Evolutionary conservation across 2,797 vertebrate species (phyloP).

Genomic region (Hippopotamyrus pictus): DNA sequence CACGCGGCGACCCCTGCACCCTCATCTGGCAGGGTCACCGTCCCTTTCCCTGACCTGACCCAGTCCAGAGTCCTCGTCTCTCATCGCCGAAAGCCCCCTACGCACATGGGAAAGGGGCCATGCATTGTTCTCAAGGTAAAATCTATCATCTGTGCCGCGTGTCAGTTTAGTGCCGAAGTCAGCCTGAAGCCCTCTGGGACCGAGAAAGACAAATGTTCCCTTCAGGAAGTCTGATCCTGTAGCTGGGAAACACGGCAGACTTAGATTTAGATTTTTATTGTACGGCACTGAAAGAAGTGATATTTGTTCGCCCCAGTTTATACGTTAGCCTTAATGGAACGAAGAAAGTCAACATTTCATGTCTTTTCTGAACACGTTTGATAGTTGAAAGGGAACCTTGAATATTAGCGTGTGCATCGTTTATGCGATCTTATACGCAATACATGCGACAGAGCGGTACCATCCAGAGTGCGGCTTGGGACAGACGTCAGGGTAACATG

Average conservation of each 20-base stretch:
- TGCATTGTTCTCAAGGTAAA: slow-evolving; percentile 16
- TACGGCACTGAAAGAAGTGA: slow-evolving; percentile 6
- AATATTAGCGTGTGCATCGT: not conserved
- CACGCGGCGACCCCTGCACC: not conserved
- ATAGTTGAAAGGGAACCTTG: not conserved
- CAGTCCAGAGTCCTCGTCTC: not conserved
- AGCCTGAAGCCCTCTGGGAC: slow-evolving; percentile 17
- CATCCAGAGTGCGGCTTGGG: not conserved
- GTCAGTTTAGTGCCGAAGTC: slow-evolving; percentile 19
- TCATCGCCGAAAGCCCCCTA: not conserved
- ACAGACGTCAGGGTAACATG: not conserved
- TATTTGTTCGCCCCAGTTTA: not conserved
- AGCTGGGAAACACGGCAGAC: slow-evolving; percentile 9
- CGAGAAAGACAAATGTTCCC: slow-evolving; percentile 17
- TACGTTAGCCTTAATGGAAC: not conserved
- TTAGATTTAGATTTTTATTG: slow-evolving; percentile 12
- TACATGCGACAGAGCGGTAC: not conserved
- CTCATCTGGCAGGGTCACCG: slow-evolving; percentile 7
- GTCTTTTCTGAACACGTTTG: not conserved
- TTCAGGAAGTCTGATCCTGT: slow-evolving; percentile 15
- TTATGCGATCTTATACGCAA: not conserved
- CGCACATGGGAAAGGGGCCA: not conserved
- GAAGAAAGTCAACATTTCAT: not conserved
- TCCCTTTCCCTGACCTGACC: slow-evolving; percentile 5
- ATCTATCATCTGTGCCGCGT: slow-evolving; percentile 12